Evolutionary conservation across 1,140 invertebrate species (phyloP).

Genomic region (Stenopsyche tienmushanensis): DNA sequence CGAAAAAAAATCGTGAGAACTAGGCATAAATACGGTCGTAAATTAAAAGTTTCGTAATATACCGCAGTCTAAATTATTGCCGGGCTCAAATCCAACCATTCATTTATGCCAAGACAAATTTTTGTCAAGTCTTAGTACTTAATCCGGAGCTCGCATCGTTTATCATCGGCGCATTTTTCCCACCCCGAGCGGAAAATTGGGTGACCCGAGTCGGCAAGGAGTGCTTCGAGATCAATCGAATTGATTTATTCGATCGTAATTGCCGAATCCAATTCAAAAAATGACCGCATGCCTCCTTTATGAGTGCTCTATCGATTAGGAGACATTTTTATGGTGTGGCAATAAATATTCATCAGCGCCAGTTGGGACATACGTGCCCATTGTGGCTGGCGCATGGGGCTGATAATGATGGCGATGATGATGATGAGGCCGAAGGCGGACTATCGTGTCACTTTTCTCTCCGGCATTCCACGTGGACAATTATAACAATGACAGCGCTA

Average conservation of each 20-base stretch:
- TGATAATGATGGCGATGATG: slow-evolving; percentile 4
- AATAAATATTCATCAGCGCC: slow-evolving; percentile 24
- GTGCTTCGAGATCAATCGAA: not conserved
- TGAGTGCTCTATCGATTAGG: not conserved
- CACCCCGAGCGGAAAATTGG: too few relatives aligned
- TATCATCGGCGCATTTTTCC: too few relatives aligned
- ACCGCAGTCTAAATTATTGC: too few relatives aligned
- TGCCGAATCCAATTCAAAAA: not conserved
- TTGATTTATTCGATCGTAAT: not conserved
- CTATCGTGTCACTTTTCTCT: not conserved
- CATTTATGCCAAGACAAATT: too few relatives aligned
- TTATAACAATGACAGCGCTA: slow-evolving; percentile 5
- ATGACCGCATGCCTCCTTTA: not conserved
- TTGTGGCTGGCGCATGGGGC: not conserved
- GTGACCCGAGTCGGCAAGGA: too few relatives aligned
- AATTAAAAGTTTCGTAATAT: too few relatives aligned
- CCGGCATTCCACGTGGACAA: not conserved
- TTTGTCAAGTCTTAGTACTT: too few relatives aligned
- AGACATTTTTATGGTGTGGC: not conserved
- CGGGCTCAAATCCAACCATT: too few relatives aligned
- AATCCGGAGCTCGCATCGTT: too few relatives aligned
- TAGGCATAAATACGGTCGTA: too few relatives aligned
- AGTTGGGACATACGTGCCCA: not conserved
- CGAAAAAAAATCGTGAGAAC: too few relatives aligned
- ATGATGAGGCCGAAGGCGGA: slow-evolving; percentile 6